A percentile compares a stretch with the other conserved stretches of the same genome.
phyloP scores from a whole-genome alignment of 1,140 invertebrate species.

The Pentalonia nigronervosa region DNA sequence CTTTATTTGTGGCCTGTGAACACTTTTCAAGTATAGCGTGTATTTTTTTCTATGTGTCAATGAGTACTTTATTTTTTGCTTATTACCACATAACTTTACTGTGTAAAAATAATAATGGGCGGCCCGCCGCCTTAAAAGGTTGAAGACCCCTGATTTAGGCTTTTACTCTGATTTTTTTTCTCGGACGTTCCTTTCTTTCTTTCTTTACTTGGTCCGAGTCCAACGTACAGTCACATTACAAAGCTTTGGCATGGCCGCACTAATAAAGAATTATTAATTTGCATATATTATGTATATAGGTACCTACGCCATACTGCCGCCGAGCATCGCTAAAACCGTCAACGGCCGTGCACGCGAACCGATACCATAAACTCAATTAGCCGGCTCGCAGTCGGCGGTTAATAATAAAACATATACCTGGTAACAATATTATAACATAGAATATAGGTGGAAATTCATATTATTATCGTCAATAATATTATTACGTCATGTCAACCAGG shows the following conservation, averaged over 20 bases:
- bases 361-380: constrained; percentile 41
- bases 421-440: too few relatives aligned
- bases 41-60: too few relatives aligned
- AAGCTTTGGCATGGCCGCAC: neutral
- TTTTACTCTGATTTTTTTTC: constrained; percentile 11
- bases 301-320: neutral
- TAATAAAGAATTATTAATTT: constrained; percentile 18
- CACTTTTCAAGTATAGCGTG: too few relatives aligned
- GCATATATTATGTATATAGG: neutral
- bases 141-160: too few relatives aligned
- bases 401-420: neutral
- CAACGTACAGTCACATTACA: neutral
- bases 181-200: neutral
- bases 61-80: too few relatives aligned
- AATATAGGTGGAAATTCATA: neutral
- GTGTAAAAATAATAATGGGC: too few relatives aligned
- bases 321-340: neutral
- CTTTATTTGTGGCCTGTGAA: too few relatives aligned
- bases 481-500: neutral
- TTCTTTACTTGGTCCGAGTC: neutral
- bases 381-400: neutral
- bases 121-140: too few relatives aligned
- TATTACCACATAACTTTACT: too few relatives aligned
- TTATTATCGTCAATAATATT: neutral
- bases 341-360: neutral